A percentile compares a stretch with the other conserved stretches of the same genome.
Evolutionary conservation across 1,140 invertebrate genomes (phyloP).

Genomic region (Brachystomella parvula): DNA sequence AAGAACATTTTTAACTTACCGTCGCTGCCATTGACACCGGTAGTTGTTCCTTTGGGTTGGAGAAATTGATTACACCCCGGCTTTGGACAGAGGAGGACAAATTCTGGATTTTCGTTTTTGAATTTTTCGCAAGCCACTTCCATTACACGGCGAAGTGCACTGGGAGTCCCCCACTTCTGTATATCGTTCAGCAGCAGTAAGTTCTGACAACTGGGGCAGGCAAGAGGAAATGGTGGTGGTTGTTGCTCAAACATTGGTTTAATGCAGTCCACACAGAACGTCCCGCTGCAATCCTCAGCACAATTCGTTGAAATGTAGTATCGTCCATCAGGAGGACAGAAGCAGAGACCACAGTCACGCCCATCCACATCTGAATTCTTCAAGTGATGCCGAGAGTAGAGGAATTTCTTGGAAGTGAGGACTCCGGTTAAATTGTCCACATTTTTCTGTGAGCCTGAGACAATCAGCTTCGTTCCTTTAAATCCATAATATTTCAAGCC

Average conservation of each 20-base stretch:
- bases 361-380: not conserved
- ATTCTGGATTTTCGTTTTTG: not conserved
- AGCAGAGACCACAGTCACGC: not conserved
- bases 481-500: not conserved
- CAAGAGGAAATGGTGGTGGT: constrained; percentile 4
- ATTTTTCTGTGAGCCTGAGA: not conserved
- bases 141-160: not conserved
- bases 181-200: not conserved
- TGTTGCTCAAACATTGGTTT: constrained; percentile 5
- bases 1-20: not conserved
- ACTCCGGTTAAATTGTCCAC: not conserved
- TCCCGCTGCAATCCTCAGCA: not conserved
- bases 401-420: not conserved
- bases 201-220: not conserved
- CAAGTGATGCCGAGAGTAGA: not conserved
- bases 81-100: not conserved
- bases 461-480: not conserved
- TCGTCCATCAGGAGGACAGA: not conserved
- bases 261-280: constrained; percentile 10
- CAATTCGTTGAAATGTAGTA: not conserved
- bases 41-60: not conserved
- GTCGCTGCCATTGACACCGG: not conserved
- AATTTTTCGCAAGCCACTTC: not conserved
- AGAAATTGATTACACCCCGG: not conserved
- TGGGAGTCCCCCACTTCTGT: not conserved